phyloP scores from a whole-genome alignment of 1,140 invertebrate species.

The Trachelipus rathkii region DNA sequence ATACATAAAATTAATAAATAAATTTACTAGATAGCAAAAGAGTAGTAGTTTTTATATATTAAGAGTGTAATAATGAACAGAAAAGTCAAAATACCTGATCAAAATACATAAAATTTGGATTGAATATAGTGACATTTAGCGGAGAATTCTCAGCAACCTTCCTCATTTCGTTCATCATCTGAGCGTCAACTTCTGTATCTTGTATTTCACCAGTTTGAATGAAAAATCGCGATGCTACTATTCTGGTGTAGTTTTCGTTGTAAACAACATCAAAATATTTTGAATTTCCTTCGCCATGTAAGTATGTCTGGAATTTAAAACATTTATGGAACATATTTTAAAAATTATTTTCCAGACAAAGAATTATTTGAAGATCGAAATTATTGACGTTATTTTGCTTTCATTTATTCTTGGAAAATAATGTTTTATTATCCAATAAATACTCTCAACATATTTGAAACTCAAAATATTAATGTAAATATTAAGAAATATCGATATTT shows the following conservation, averaged over 20 bases:
- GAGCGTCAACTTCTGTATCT: conserved; percentile 83
- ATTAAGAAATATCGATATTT: no score
- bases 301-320: not conserved
- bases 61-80: no score
- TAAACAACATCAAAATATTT: conserved; percentile 68
- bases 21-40: no score
- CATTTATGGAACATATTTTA: not conserved
- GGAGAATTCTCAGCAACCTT: conserved; percentile 70
- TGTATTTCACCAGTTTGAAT: conserved; percentile 85
- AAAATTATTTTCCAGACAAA: not conserved
- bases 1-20: conserved; percentile 91
- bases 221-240: conserved; percentile 78
- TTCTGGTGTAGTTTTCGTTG: conserved; percentile 66
- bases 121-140: conserved; percentile 82
- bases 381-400: not conserved
- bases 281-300: not conserved
- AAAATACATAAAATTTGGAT: conserved; percentile 91
- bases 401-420: not conserved
- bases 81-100: conserved; percentile 65
- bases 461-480: no score
- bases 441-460: no score
- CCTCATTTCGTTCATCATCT: conserved; percentile 77
- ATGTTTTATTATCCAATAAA: not conserved
- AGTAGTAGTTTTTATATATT: no score
- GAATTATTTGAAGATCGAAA: not conserved